These are phyloP conservation scores for Nyctereutes procyonoides DNA, from an alignment of 2,113 vertebrate species.

Conservation along the genomic window DNA sequence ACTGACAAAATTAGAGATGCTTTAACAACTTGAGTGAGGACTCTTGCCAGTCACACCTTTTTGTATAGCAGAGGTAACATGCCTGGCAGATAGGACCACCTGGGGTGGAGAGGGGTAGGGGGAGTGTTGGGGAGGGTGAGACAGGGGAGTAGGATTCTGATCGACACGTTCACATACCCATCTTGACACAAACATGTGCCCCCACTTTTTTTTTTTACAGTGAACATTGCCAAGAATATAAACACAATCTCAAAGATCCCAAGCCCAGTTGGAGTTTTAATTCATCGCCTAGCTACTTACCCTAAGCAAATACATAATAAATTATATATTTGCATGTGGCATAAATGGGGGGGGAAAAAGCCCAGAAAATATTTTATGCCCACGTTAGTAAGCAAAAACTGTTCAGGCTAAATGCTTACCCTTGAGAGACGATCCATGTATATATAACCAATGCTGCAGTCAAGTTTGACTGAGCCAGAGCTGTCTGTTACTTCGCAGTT, in stretches of 20 bases:
- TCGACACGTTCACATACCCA: slow-evolving; percentile 42
- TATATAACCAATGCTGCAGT: slow-evolving; percentile 91
- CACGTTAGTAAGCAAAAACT: slow-evolving; percentile 16
- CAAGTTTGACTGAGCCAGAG: slow-evolving; percentile 84
- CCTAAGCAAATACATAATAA: not conserved
- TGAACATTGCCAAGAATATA: slow-evolving; percentile 51
- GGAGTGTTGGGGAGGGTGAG: slow-evolving; percentile 43
- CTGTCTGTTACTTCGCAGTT: slow-evolving; percentile 91
- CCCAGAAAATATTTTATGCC: not conserved
- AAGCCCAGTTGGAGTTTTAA: not conserved
- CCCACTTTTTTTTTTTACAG: not conserved
- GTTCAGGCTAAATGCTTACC: slow-evolving; percentile 85
- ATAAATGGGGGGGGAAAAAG: not conserved
- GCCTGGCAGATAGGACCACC: slow-evolving; percentile 78
- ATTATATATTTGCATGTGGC: not conserved
- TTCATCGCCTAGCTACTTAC: not conserved
- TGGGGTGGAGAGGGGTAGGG: slow-evolving; percentile 2
- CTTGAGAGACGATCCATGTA: slow-evolving; percentile 90
- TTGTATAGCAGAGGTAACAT: slow-evolving; percentile 74
- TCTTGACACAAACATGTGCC: not conserved
- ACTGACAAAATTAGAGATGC: slow-evolving; percentile 62
- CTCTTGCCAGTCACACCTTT: slow-evolving; percentile 79
- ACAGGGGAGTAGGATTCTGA: not conserved
- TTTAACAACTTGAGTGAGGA: slow-evolving; percentile 63
- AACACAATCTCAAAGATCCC: slow-evolving; percentile 33